A percentile compares a stretch with the other conserved stretches of the same genome.
Evolutionary conservation across 2,113 vertebrate species (phyloP).

Genomic region (Sinocyclocheilus grahami): DNA sequence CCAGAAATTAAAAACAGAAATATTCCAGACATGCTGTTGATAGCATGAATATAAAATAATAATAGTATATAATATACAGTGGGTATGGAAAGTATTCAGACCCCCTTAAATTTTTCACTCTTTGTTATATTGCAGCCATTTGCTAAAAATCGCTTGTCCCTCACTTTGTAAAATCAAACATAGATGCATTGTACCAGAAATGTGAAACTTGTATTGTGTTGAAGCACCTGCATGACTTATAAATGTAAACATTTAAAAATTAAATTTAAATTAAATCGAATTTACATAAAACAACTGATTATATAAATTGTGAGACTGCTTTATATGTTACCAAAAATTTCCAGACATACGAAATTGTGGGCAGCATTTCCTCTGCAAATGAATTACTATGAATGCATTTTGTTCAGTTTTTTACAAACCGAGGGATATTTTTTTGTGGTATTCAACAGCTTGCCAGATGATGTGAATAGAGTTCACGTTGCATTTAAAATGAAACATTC

Average conservation of each 20-base stretch:
- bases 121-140: too few species aligned
- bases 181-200: neutral
- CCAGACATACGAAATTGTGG: neutral
- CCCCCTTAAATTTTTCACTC: too few species aligned
- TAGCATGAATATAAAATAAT: neutral
- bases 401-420: neutral
- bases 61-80: neutral
- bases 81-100: too few species aligned
- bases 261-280: neutral
- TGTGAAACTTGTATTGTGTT: neutral
- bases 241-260: neutral
- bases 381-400: neutral
- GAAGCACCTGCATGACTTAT: neutral
- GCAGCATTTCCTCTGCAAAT: neutral
- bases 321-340: neutral
- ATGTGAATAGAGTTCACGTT: neutral
- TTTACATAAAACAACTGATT: neutral
- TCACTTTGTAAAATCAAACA: conserved; percentile 3
- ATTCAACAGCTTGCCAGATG: neutral
- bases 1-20: neutral
- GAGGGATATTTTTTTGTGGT: neutral
- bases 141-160: too few species aligned
- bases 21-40: conserved; percentile 3
- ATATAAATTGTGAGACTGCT: neutral
- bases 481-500: neutral